A percentile compares a stretch with the other conserved stretches of the same genome.
These are phyloP conservation scores for Digitonthophagus gazella DNA, from an alignment of 2,888 invertebrate genomes.

Conservation along the genomic window DNA sequence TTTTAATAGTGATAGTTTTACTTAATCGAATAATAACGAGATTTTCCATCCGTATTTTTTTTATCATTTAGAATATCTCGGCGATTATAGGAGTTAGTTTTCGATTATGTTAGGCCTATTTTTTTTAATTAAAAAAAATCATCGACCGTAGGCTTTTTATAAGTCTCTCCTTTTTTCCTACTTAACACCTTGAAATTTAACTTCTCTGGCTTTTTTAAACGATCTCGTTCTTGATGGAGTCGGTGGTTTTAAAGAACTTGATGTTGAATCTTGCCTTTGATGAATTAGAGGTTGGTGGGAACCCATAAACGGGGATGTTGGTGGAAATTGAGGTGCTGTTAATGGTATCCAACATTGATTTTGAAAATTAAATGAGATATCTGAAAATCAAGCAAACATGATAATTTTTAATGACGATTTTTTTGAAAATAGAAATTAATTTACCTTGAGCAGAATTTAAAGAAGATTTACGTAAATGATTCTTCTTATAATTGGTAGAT, in stretches of 20 bases:
- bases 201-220: slow-evolving; percentile 55
- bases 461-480: slow-evolving; percentile 50
- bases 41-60: not conserved
- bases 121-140: not conserved
- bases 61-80: not conserved
- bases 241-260: slow-evolving; percentile 51
- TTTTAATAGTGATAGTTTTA: not conserved
- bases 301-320: slow-evolving; percentile 63
- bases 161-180: slow-evolving; percentile 10
- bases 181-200: slow-evolving; percentile 43
- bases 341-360: slow-evolving; percentile 66
- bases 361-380: slow-evolving; percentile 55
- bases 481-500: slow-evolving; percentile 61
- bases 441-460: slow-evolving; percentile 52
- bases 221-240: slow-evolving; percentile 52
- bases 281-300: slow-evolving; percentile 15
- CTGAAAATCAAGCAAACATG: slow-evolving; percentile 43
- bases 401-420: not conserved
- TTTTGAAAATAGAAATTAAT: slow-evolving; percentile 30
- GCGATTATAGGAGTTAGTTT: not conserved
- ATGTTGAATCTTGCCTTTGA: slow-evolving; percentile 44
- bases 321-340: slow-evolving; percentile 70
- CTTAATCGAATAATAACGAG: not conserved
- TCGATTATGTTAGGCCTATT: not conserved
- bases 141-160: not conserved